phyloP scores from a whole-genome alignment of 2,113 vertebrate genomes.

The Melanocharis versteri region DNA sequence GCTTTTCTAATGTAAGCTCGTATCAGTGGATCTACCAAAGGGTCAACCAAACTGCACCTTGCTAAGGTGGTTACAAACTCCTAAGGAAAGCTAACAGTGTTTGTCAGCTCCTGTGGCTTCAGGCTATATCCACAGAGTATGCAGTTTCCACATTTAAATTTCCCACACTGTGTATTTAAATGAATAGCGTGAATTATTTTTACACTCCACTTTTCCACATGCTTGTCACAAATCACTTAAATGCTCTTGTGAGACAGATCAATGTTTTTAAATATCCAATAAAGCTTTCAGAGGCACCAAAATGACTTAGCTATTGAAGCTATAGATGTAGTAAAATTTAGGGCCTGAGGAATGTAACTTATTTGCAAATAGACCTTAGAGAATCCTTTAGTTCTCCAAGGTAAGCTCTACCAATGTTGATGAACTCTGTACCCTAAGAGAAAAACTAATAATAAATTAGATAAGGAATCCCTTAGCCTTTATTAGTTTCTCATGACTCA shows the following conservation, averaged over 20 bases:
- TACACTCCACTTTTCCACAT: background rate
- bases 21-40: background rate
- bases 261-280: background rate
- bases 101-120: background rate
- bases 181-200: background rate
- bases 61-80: background rate
- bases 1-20: background rate
- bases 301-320: background rate
- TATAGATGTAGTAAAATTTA: background rate
- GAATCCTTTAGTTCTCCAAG: background rate
- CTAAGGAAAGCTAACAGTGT: background rate
- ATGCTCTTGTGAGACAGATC: background rate
- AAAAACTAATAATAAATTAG: constrained; percentile 2
- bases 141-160: background rate
- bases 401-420: background rate
- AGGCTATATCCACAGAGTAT: background rate
- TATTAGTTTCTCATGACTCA: constrained; percentile 46
- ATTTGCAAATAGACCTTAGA: background rate
- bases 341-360: background rate
- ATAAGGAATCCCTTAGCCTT: constrained; percentile 8
- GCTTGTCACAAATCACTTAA: background rate
- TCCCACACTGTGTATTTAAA: background rate
- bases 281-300: background rate
- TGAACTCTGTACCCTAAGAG: constrained; percentile 35
- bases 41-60: background rate